A percentile compares a stretch with the other conserved stretches of the same genome.
These are phyloP conservation scores for Emydocephalus ijimae DNA, from an alignment of 2,113 vertebrate species.

Conservation along the genomic window DNA sequence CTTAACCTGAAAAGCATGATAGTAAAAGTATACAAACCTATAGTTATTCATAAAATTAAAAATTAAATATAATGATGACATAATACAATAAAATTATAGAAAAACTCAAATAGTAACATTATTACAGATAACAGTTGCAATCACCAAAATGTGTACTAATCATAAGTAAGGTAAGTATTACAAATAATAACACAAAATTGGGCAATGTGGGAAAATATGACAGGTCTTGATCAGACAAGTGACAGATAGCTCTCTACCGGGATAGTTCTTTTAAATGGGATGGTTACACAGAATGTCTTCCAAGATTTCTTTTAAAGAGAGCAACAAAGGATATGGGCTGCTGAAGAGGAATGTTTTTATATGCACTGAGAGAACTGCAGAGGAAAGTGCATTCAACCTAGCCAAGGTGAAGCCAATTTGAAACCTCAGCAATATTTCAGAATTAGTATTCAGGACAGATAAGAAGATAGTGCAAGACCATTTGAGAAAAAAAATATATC, in stretches of 20 bases:
- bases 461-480: background rate
- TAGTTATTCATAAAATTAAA: background rate
- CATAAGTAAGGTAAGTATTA: background rate
- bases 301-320: background rate
- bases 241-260: background rate
- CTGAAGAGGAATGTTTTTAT: background rate
- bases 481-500: background rate
- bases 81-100: background rate
- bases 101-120: background rate
- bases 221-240: background rate
- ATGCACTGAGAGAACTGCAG: background rate
- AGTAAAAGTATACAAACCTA: background rate
- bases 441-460: background rate
- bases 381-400: background rate
- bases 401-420: background rate
- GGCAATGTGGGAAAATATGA: background rate
- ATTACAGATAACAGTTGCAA: background rate
- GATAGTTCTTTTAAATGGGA: background rate
- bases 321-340: background rate
- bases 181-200: background rate
- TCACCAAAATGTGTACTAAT: background rate
- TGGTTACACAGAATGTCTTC: background rate
- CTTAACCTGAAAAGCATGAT: background rate
- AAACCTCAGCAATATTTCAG: background rate
- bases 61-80: background rate